Conservation (phyloP, 2,888 invertebrate species). For the Melanchra persicariae region DNA sequence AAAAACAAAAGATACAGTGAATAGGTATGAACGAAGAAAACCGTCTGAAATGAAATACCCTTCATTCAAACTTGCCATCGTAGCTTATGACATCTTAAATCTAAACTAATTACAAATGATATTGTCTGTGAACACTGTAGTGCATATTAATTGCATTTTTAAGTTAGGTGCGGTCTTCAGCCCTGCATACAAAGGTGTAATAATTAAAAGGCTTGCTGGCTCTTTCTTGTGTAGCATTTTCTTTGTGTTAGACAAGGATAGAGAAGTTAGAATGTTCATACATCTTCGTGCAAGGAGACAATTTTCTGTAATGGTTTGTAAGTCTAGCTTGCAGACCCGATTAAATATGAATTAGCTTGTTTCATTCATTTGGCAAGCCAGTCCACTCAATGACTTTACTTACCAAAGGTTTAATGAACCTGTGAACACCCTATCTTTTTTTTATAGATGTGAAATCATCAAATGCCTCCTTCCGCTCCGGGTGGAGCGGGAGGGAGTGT, state of each 20-base stretch:
- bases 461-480: no score
- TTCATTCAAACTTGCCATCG: constrained; percentile 12
- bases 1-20: constrained; percentile 39
- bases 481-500: no score
- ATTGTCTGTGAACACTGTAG: constrained; percentile 27
- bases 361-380: constrained; percentile 9
- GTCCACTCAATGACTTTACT: neutral
- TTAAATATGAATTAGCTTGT: constrained; percentile 44
- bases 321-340: constrained; percentile 26
- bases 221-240: constrained; percentile 26
- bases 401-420: neutral
- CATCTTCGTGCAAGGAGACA: constrained; percentile 41
- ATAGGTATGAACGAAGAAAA: constrained; percentile 24
- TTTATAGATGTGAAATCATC: no score
- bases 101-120: constrained; percentile 45
- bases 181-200: constrained; percentile 55
- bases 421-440: neutral
- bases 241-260: constrained; percentile 18
- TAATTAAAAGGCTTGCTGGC: constrained; percentile 41
- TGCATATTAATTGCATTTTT: constrained; percentile 61
- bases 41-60: constrained; percentile 37
- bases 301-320: constrained; percentile 47
- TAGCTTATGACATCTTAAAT: constrained; percentile 40
- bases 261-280: constrained; percentile 1
- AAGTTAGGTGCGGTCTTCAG: constrained; percentile 38